phyloP scores from a whole-genome alignment of 2,888 invertebrate genomes.

The Hydropsyche betteni region DNA sequence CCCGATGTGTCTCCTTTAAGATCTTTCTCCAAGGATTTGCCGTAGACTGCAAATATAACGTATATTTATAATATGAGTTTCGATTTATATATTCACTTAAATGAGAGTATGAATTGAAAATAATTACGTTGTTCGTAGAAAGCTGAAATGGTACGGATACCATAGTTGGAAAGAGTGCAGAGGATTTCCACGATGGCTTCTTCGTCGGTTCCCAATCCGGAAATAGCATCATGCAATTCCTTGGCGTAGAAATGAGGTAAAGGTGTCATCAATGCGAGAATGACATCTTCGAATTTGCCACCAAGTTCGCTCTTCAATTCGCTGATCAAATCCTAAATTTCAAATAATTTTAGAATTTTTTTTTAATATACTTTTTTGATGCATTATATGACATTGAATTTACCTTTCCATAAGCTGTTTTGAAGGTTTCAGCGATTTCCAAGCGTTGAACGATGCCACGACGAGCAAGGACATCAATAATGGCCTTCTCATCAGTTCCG shows the following conservation, averaged over 20 bases:
- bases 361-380: not conserved
- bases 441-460: constrained; percentile 91
- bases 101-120: not conserved
- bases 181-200: constrained; percentile 92
- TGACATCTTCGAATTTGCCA: constrained; percentile 89
- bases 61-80: not conserved
- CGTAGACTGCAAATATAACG: constrained; percentile 72
- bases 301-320: constrained; percentile 89
- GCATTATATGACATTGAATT: not conserved
- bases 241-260: constrained; percentile 90
- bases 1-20: constrained; percentile 93
- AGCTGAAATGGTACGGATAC: constrained; percentile 83
- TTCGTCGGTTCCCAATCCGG: constrained; percentile 88
- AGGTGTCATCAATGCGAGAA: constrained; percentile 90
- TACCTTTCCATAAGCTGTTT: constrained; percentile 90
- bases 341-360: not conserved
- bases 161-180: constrained; percentile 90
- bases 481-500: constrained; percentile 90
- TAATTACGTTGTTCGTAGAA: constrained; percentile 80
- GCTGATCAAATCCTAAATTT: constrained; percentile 73
- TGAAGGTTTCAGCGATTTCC: constrained; percentile 90
- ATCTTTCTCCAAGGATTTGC: constrained; percentile 82
- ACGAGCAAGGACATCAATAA: constrained; percentile 88
- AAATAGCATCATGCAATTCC: constrained; percentile 86
- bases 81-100: not conserved